Evolutionary conservation across 2,113 vertebrate species (phyloP).

Genomic region (Oxyura jamaicensis): DNA sequence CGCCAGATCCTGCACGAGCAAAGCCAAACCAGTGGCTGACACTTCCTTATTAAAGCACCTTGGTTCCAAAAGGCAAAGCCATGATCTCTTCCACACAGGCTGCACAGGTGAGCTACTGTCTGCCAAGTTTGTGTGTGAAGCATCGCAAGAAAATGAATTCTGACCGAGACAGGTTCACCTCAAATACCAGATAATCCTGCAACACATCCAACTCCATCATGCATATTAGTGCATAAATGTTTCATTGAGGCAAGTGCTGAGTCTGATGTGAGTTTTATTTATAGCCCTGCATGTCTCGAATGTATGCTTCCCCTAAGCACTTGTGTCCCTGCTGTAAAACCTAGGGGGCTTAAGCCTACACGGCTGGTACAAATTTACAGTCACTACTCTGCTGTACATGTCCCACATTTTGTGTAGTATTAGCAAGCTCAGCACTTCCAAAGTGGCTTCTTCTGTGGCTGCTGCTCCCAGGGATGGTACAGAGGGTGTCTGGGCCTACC

Average conservation of each 20-base stretch:
- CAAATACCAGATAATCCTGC: conserved; percentile 29
- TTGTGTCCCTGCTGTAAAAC: background rate
- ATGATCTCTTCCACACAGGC: background rate
- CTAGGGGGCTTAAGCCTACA: background rate
- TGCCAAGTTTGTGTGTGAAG: background rate
- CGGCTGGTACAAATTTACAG: conserved; percentile 1
- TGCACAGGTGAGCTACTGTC: background rate
- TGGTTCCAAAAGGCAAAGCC: background rate
- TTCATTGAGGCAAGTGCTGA: conserved; percentile 58
- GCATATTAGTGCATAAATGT: conserved; percentile 53
- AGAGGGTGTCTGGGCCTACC: background rate
- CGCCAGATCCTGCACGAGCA: background rate
- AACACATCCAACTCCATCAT: conserved; percentile 54
- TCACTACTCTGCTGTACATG: background rate
- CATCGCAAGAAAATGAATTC: conserved; percentile 6
- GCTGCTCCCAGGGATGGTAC: background rate
- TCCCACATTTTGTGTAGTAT: background rate
- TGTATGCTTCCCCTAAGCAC: background rate
- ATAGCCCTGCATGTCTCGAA: background rate
- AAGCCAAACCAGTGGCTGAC: rapidly evolving
- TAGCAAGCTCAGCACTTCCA: conserved; percentile 16
- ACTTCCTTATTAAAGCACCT: background rate
- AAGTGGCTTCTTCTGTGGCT: background rate
- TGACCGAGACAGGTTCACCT: conserved; percentile 21
- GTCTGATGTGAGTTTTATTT: conserved; percentile 59